Percentiles rank a stretch among this genome's conserved stretches.
Evolutionary conservation across 2,888 invertebrate species (phyloP).

Genomic region (Limnephilus auricula): DNA sequence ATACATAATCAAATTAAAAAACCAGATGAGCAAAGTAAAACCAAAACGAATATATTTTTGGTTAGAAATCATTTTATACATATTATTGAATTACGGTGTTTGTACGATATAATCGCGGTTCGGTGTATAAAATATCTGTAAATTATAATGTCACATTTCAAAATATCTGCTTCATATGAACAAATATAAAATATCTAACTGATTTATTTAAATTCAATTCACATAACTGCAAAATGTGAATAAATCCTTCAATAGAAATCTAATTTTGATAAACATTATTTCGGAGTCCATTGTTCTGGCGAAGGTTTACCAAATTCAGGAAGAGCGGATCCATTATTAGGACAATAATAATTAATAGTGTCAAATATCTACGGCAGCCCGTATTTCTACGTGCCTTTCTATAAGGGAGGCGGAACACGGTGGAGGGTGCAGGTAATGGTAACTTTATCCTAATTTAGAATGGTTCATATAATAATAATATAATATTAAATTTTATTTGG

Average conservation of each 20-base stretch:
- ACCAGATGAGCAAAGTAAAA: too few relatives aligned
- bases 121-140: not conserved
- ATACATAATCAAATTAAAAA: too few relatives aligned
- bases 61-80: too few relatives aligned
- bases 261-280: not conserved
- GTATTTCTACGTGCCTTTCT: not conserved
- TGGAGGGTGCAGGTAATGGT: not conserved
- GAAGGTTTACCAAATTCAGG: not conserved
- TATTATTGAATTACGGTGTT: not conserved
- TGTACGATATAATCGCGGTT: not conserved
- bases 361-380: slow-evolving; percentile 34
- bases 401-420: not conserved
- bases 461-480: too few relatives aligned
- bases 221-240: not conserved
- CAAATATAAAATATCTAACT: not conserved
- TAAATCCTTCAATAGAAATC: not conserved
- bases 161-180: too few relatives aligned
- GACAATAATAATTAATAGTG: slow-evolving; percentile 27
- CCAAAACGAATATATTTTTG: too few relatives aligned
- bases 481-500: too few relatives aligned
- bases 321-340: slow-evolving; percentile 19
- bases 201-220: not conserved
- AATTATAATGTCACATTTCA: too few relatives aligned
- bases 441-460: too few relatives aligned
- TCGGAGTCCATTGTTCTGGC: not conserved